Evolutionary conservation across 1,140 invertebrate species (phyloP).

Genomic region (Solenopsis invicta): DNA sequence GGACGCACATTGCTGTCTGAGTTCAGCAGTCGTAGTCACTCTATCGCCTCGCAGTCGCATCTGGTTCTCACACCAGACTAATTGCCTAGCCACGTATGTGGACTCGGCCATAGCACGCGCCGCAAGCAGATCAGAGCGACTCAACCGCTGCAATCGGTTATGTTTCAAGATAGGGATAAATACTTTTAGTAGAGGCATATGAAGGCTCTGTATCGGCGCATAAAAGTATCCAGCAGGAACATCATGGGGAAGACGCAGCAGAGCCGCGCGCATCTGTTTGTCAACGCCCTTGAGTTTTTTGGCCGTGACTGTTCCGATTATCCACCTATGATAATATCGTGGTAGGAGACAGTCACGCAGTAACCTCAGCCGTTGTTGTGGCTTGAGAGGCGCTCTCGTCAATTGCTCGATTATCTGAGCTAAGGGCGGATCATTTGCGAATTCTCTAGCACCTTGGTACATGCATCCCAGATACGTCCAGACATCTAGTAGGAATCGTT

Average conservation of each 20-base stretch:
- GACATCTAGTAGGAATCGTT: too few relatives aligned
- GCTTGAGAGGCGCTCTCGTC: constrained; percentile 55
- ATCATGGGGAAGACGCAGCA: too few relatives aligned
- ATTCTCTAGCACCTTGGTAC: too few relatives aligned
- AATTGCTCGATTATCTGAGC: background rate
- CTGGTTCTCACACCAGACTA: constrained; percentile 37
- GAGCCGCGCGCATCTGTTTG: background rate
- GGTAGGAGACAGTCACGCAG: constrained; percentile 48
- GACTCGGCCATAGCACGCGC: constrained; percentile 67
- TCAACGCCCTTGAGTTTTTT: constrained; percentile 15
- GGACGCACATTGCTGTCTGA: constrained; percentile 1
- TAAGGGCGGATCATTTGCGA: background rate
- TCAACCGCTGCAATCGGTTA: constrained; percentile 66
- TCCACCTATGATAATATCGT: constrained; percentile 24
- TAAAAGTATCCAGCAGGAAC: too few relatives aligned
- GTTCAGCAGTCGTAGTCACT: background rate
- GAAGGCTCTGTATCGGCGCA: too few relatives aligned
- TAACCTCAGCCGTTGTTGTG: constrained; percentile 62
- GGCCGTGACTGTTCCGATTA: background rate
- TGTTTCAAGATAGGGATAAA: constrained; percentile 23
- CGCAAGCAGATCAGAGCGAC: constrained; percentile 29
- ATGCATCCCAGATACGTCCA: too few relatives aligned
- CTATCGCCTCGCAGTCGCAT: background rate
- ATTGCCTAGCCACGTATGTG: background rate
- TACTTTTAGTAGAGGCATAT: constrained; percentile 36